phyloP scores from a whole-genome alignment of 2,797 vertebrate genomes.

The Phoebastria nigripes region DNA sequence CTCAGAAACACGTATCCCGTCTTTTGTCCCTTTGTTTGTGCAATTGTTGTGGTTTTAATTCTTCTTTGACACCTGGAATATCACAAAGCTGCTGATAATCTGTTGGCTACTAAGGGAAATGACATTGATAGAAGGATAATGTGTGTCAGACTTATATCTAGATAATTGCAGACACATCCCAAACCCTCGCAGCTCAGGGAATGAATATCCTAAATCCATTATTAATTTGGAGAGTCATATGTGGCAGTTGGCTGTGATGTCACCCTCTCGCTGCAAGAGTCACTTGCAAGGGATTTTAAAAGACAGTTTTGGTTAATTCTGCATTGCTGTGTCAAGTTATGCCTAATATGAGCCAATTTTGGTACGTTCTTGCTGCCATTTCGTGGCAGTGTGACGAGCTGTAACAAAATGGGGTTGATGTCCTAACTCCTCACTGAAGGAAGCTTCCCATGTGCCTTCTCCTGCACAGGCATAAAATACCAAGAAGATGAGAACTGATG shows the following conservation, averaged over 20 bases:
- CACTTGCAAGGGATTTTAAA: neutral
- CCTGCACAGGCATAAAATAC: neutral
- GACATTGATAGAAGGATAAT: slow-evolving; percentile 62
- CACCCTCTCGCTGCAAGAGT: neutral
- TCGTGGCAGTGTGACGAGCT: neutral
- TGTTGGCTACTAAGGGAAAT: slow-evolving; percentile 56
- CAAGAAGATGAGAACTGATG: neutral
- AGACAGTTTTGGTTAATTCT: neutral
- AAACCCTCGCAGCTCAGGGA: slow-evolving; percentile 13
- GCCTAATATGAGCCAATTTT: neutral
- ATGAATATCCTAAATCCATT: slow-evolving; percentile 40
- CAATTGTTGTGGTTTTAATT: slow-evolving; percentile 62
- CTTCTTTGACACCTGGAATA: slow-evolving; percentile 72
- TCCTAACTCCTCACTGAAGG: neutral
- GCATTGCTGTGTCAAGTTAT: neutral
- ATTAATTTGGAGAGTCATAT: slow-evolving; percentile 36
- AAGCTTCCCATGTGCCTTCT: neutral
- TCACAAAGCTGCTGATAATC: slow-evolving; percentile 68
- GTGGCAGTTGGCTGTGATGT: neutral
- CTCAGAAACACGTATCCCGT: slow-evolving; percentile 54
- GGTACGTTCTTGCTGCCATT: slow-evolving; percentile 13
- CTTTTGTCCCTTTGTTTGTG: slow-evolving; percentile 65
- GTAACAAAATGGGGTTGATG: slow-evolving; percentile 10
- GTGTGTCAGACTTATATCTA: slow-evolving; percentile 45
- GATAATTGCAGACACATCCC: slow-evolving; percentile 60